Base-by-base conservation (phyloP, 2,113 vertebrate genomes). In the Muntiacus muntjak region DNA sequence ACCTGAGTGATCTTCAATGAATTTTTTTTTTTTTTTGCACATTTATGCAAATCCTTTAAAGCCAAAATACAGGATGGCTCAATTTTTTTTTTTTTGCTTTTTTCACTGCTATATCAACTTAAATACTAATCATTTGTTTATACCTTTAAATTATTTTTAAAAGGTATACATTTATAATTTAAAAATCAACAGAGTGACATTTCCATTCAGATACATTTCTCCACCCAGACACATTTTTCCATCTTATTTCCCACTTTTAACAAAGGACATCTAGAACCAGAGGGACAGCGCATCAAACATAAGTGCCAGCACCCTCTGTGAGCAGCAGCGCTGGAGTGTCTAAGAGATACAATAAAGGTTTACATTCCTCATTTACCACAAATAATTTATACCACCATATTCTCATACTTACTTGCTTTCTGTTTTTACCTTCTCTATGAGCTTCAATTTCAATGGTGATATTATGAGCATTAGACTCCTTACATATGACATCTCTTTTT, bases 21-120 rank as follows among this genome's bases (percentile, higher is more conserved):
- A 36, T 36, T 58, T 21, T 36, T 40, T 43, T 40, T 36, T 58
- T 21, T 36, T 40, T 43, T 40, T 40, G 23, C 55, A 98, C 33
- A 93, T 36, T 78, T 98, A 98, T 96, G 95, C 98, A 98, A 36
- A 36, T 71, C 17, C 64, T 67, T 67, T 67, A 98, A 98, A 98
- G 98, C 98, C 97, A 98, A 71, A 98, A 95, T 98, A 98, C 98
- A 98, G 97, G 98, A 98, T 98, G 97, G 81, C 98, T 97, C 95
- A 98, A 50, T n/a, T n/a, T 36, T 85, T 81, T 3, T 60, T 76
- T 19, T 50, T 52, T 33, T 9, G 16, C 19, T 1, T 74, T 74
- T 43, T 26, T 76, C 0, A 0, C 36, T 76, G 36, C 36, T 26
- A 1, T 76, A 76, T 76, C 23, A 76, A 76, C 6, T 76, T 76